A percentile compares a stretch with the other conserved stretches of the same genome.
phyloP scores from a whole-genome alignment of 2,888 invertebrate species.

The Kuschelorhynchus macadamiae region DNA sequence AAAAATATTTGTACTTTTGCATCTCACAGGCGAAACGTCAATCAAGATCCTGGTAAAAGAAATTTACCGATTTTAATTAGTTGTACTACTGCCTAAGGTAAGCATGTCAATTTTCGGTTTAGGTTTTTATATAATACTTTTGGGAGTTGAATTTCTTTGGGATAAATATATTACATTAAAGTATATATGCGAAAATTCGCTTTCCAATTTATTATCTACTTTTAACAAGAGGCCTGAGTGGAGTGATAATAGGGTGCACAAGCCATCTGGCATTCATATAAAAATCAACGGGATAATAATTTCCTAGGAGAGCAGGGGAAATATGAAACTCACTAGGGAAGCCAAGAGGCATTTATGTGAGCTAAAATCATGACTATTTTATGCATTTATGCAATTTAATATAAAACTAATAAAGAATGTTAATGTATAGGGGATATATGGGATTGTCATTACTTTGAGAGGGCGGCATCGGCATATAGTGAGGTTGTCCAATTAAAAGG shows the following conservation, averaged over 20 bases:
- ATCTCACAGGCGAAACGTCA: too few relatives aligned
- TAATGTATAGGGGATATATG: not conserved
- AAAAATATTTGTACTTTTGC: too few relatives aligned
- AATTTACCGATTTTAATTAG: too few relatives aligned
- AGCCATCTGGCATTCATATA: constrained; percentile 27
- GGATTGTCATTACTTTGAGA: not conserved
- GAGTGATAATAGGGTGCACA: constrained; percentile 25
- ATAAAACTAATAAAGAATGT: not conserved
- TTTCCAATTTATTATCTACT: not conserved
- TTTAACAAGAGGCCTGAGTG: not conserved
- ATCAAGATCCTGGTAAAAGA: too few relatives aligned
- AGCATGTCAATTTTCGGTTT: too few relatives aligned
- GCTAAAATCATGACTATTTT: not conserved
- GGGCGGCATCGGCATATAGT: too few relatives aligned
- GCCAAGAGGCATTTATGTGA: not conserved
- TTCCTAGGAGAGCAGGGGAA: constrained; percentile 17
- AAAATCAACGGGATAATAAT: constrained; percentile 26
- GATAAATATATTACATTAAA: too few relatives aligned
- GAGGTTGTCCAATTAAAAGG: too few relatives aligned
- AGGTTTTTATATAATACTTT: too few relatives aligned
- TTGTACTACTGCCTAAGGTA: too few relatives aligned
- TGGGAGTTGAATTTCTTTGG: too few relatives aligned
- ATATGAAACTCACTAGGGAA: not conserved
- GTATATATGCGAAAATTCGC: constrained; percentile 4
- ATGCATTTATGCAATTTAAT: not conserved